Percentiles rank a stretch among this genome's conserved stretches.
Evolutionary conservation across 2,113 vertebrate species (phyloP).

Genomic region (Himantopus leucocephalus): DNA sequence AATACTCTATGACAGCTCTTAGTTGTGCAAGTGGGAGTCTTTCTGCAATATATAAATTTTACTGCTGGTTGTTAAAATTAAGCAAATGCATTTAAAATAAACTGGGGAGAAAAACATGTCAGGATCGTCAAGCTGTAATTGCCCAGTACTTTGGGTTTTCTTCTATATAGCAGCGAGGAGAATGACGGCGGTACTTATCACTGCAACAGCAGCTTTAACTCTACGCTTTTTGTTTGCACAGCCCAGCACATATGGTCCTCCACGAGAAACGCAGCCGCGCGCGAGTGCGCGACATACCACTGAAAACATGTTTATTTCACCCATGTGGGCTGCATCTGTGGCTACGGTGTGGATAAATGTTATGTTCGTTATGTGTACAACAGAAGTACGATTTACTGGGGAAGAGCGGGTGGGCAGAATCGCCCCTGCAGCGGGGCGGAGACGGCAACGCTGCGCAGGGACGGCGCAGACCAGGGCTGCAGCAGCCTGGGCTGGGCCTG

Average conservation of each 20-base stretch:
- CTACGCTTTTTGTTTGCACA: background rate
- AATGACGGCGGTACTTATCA: background rate
- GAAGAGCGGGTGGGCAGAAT: background rate
- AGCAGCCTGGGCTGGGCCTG: background rate
- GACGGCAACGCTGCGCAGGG: accelerated
- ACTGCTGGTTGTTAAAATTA: background rate
- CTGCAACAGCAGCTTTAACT: background rate
- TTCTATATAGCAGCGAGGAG: background rate
- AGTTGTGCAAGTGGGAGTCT: background rate
- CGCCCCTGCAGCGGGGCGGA: background rate
- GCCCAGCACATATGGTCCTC: background rate
- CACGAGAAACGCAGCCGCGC: background rate
- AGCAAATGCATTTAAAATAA: background rate
- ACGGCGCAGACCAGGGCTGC: too few species aligned
- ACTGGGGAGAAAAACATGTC: background rate
- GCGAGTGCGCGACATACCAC: background rate
- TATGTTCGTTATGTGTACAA: background rate
- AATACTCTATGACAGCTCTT: background rate
- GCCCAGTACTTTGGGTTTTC: background rate
- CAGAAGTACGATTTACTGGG: background rate
- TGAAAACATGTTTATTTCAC: background rate
- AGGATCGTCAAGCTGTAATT: background rate
- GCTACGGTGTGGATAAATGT: background rate
- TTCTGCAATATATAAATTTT: background rate
- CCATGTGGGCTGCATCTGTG: background rate